Evolutionary conservation across 2,113 vertebrate species (phyloP), one percentile per base, ranked within the genome.

Genomic region (Entelurus aequoreus): DNA sequence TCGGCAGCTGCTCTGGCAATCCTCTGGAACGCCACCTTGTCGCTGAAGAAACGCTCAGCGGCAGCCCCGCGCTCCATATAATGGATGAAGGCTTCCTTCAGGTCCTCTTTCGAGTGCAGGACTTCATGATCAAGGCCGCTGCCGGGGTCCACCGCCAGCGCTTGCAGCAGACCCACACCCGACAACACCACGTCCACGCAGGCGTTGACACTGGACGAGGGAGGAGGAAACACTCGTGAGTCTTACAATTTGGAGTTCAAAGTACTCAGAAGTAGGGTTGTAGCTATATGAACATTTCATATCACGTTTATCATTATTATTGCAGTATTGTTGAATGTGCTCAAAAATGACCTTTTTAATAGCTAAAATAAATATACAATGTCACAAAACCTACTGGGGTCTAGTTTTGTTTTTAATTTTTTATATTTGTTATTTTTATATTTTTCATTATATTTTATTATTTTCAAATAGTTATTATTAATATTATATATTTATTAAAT

Each of bases 181-280:
- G 95, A 95, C 44, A 99, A 91, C 1, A 99, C 95, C 65, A 99
- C 94, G 0, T 99, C 97, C 8, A 99, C 94, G 2, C 97, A 99
- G 54, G 95, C 92, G 0, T 99, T 99, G 73, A 99, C 95, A 0
- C 97, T 99, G 98, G 15, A 74, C 47, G 19, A 3, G 8, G 10
- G 13, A 48, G 50, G 2, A 48, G 42, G 35, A 38, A 60, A 56
- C 9, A 10, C 1, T 42, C 2, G 16, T 42, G 7, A 40, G 6
- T 46, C 42, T 46, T 46, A 9, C 42, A 46, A 46, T 46, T 46
- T 46, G 35, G 6, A 11, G 21, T 52, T 11, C 50, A 28, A 52
- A 51, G 9, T 16, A 3, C 28, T 28, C 28, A 28, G 4, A 28
- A 28, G 28, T 28, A 28, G 28, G 2, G 28, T 28, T 28, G 28